Conservation (phyloP, 2,888 invertebrate genomes). For the Agrochola circellaris region DNA sequence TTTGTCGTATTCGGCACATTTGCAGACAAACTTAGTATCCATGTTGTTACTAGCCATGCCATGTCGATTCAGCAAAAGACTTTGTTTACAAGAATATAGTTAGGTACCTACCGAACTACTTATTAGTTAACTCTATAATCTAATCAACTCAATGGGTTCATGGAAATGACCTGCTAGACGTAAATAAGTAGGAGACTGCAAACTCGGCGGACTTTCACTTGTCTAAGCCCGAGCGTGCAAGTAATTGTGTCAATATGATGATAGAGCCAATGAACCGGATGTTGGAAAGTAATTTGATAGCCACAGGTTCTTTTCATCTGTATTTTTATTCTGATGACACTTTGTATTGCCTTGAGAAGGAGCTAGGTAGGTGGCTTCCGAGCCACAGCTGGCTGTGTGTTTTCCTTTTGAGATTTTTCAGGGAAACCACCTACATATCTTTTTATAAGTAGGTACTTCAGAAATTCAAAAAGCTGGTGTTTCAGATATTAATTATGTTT, state of each 20-base stretch:
- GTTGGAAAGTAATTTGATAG: conserved; percentile 63
- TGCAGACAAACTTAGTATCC: conserved; percentile 1
- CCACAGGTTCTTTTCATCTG: conserved; percentile 42
- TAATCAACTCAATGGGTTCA: conserved; percentile 75
- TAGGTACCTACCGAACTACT: conserved; percentile 30
- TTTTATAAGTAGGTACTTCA: conserved; percentile 2
- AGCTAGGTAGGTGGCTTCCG: conserved; percentile 28
- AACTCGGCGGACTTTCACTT: conserved; percentile 73
- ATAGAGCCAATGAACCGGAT: conserved; percentile 64
- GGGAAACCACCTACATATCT: not conserved
- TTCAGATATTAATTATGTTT: not conserved
- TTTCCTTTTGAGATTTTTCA: not conserved
- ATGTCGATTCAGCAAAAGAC: conserved; percentile 38
- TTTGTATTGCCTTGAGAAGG: conserved; percentile 30
- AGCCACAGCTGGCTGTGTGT: not conserved
- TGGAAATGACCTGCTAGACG: conserved; percentile 74
- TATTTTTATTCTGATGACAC: conserved; percentile 41
- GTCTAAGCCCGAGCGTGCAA: conserved; percentile 60
- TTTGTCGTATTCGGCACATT: not conserved
- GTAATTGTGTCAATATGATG: conserved; percentile 67
- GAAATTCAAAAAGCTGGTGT: not conserved
- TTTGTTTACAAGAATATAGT: conserved; percentile 45
- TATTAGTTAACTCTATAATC: conserved; percentile 63
- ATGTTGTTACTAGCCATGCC: conserved; percentile 4
- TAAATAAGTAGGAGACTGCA: conserved; percentile 72